phyloP scores from a whole-genome alignment of 2,113 vertebrate genomes.

The Eurystomus gularis region DNA sequence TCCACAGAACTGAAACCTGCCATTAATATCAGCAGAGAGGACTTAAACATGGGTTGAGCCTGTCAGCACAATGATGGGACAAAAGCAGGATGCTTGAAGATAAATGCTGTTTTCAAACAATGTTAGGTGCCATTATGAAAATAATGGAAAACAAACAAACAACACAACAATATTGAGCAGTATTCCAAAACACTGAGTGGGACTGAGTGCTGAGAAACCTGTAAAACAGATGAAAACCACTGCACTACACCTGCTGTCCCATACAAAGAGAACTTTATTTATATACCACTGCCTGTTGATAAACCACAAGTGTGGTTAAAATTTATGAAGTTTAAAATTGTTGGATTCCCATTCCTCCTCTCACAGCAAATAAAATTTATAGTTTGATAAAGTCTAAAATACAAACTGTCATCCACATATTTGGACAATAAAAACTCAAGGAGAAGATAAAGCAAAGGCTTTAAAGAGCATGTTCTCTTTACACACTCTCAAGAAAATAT shows the following conservation, averaged over 20 bases:
- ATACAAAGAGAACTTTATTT: background rate
- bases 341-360: background rate
- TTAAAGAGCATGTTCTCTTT: too few relatives aligned
- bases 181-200: background rate
- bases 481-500: background rate
- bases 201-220: background rate
- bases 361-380: background rate
- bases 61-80: background rate
- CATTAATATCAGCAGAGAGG: background rate
- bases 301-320: background rate
- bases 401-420: background rate
- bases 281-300: background rate
- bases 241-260: fast-evolving
- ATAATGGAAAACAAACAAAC: fast-evolving
- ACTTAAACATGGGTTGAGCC: background rate
- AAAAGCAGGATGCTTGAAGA: background rate
- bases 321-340: background rate
- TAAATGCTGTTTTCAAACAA: background rate
- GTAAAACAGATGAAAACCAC: background rate
- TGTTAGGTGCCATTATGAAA: background rate
- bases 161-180: background rate
- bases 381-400: background rate
- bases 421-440: background rate
- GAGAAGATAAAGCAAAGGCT: background rate
- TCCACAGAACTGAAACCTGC: background rate